Conservation (phyloP, 2,113 vertebrate genomes). For the Ramphastos sulfuratus region DNA sequence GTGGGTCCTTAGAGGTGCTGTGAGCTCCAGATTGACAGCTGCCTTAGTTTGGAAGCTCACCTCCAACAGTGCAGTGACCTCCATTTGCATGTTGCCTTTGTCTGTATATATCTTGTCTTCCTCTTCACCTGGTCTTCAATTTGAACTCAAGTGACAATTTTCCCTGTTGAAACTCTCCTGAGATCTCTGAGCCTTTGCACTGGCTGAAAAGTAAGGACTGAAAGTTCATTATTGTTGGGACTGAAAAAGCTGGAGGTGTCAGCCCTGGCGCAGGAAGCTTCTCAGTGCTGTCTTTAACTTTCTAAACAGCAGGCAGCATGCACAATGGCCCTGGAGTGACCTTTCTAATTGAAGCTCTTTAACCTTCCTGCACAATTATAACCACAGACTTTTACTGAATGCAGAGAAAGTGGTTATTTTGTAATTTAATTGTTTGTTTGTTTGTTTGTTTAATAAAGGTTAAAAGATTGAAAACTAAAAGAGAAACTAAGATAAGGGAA, state of each 20-base stretch:
- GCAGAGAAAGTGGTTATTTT: neutral
- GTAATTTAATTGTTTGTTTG: neutral
- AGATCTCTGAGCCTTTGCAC: neutral
- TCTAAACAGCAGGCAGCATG: neutral
- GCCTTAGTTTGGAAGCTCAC: neutral
- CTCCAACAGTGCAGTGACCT: neutral
- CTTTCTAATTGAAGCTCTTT: constrained; percentile 59
- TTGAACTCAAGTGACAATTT: neutral
- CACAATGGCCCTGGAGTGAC: neutral
- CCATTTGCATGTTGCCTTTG: neutral
- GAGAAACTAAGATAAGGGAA: neutral
- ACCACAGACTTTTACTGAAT: neutral
- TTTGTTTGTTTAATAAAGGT: constrained; percentile 22
- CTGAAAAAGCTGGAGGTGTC: neutral
- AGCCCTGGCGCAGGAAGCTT: neutral
- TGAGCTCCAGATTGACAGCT: neutral
- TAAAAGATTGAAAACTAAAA: constrained; percentile 49
- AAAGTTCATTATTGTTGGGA: neutral
- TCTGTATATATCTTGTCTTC: neutral
- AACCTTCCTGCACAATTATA: constrained; percentile 44
- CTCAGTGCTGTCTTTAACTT: neutral
- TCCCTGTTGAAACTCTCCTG: neutral
- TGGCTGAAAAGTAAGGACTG: neutral
- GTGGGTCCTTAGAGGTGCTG: neutral
- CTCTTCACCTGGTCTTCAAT: neutral